Base-by-base conservation (phyloP, 2,888 invertebrate genomes). In the Agrypnus murinus region DNA sequence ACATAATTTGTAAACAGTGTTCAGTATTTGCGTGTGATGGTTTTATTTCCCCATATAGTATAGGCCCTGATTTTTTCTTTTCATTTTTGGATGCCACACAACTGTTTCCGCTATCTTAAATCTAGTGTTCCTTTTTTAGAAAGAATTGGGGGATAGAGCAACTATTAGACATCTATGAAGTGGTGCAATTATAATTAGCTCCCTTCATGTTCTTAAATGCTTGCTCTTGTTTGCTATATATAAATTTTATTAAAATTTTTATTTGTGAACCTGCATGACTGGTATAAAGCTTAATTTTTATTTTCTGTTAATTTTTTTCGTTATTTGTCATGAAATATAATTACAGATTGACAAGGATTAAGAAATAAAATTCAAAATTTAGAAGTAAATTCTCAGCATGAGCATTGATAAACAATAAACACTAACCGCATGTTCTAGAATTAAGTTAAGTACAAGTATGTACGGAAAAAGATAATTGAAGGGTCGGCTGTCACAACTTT, bases 111-210 rank as follows among this genome's bases (percentile, higher is more conserved):
- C 63, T 63, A 58, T 38, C 34, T 69, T 40, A 48, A 58, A 53
- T 32, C 48, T 64, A 46, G 55, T 38, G 67, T 67, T 69, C 69
- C 65, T 65, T 50, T 69, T 65, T 12, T 69, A 70, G 72, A 73
- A 48, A 57, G 59, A 62, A 62, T 73, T 68, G 75, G 76, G 76
- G 74, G 76, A 77, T 77, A 73, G 76, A 77, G 76, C 74, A 72
- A 58, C 65, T 67, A 71, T 46, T 57, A 66, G 55, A 70, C 43
- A 70, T 8, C 7, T 12, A 40, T 15, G 9, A 55, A 36, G 36
- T 34, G 15, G 43, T 19, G 43, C 58, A 43, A 55, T 55, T 25
- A 17, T 38, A 10, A 25, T 14, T 15, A 63, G 32, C 46, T 40
- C 32, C 62, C 34, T 48, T 40, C 12, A 53, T 43, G 14, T 31